A percentile compares a stretch with the other conserved stretches of the same genome.
Evolutionary conservation across 1,140 invertebrate genomes (phyloP).

Genomic region (Drosophila sp.): DNA sequence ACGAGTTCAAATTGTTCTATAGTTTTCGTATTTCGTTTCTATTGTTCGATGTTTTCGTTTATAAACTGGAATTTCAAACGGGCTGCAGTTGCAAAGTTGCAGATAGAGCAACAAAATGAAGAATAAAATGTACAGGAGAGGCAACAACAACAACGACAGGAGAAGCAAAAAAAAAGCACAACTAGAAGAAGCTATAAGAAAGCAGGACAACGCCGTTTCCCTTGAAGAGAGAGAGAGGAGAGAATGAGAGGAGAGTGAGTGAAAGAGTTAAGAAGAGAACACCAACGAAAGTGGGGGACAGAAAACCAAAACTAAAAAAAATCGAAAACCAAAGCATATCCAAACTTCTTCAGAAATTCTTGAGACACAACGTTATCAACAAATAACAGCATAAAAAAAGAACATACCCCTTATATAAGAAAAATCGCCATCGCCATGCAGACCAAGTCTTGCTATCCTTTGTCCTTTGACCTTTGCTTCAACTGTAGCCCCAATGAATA

Average conservation of each 20-base stretch:
- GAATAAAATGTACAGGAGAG: too few species aligned
- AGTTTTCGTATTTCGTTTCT: slow-evolving; percentile 25
- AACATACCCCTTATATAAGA: not conserved
- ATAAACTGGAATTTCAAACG: slow-evolving; percentile 8
- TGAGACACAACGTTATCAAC: slow-evolving; percentile 1
- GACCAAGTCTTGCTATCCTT: slow-evolving; percentile 17
- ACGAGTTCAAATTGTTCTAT: slow-evolving; percentile 56
- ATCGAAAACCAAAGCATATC: slow-evolving; percentile 55
- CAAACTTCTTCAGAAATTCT: slow-evolving; percentile 63
- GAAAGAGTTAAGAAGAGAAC: too few species aligned
- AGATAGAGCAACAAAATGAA: not conserved
- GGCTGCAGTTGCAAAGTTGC: slow-evolving; percentile 12
- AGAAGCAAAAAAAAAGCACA: not conserved
- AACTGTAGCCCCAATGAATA: slow-evolving; percentile 14
- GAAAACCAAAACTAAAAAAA: slow-evolving; percentile 9
- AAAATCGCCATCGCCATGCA: slow-evolving; percentile 4
- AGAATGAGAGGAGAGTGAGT: too few species aligned
- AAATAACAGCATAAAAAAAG: too few species aligned
- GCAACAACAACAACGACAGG: not conserved
- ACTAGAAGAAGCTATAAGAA: not conserved
- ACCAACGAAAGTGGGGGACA: not conserved
- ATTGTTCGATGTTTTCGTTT: slow-evolving; percentile 30
- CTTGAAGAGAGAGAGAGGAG: not conserved
- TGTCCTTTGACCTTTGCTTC: slow-evolving; percentile 11
- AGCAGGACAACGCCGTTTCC: slow-evolving; percentile 13